These are phyloP conservation scores for Calonectris borealis DNA, from an alignment of 2,113 vertebrate species.

Conservation along the genomic window DNA sequence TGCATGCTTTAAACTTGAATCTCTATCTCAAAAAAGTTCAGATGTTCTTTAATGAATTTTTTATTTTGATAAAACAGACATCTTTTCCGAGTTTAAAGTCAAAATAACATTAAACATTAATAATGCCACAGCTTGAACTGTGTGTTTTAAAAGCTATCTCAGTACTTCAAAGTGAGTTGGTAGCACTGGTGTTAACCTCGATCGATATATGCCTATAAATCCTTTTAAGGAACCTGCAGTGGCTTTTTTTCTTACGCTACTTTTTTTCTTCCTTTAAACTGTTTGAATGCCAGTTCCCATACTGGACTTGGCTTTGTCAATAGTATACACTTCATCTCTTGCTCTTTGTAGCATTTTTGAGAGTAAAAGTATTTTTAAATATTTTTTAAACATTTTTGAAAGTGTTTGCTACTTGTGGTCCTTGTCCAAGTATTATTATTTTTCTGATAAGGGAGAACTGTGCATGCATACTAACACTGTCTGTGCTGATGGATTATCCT, in stretches of 20 bases:
- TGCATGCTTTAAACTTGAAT: not conserved
- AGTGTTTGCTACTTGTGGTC: constrained; percentile 33
- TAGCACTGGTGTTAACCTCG: not conserved
- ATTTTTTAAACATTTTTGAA: not conserved
- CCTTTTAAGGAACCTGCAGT: not conserved
- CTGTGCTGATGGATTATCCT: constrained; percentile 76
- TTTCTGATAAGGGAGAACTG: constrained; percentile 60
- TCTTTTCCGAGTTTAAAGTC: not conserved
- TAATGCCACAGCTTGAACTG: not conserved
- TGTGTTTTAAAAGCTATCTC: not conserved
- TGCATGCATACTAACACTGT: not conserved
- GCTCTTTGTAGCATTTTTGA: not conserved
- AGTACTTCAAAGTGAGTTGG: not conserved
- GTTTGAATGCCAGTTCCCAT: not conserved
- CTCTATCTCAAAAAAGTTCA: not conserved
- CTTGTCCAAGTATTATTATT: constrained; percentile 34
- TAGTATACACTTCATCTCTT: not conserved
- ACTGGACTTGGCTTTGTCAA: not conserved
- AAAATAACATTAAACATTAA: constrained; percentile 25
- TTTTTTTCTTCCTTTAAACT: not conserved
- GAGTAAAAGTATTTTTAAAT: not conserved
- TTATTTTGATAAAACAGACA: not conserved
- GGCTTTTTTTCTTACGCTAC: not conserved
- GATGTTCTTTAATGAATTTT: not conserved
- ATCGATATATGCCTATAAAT: not conserved